phyloP scores from a whole-genome alignment of 2,888 invertebrate genomes.

The Sarcophaga subvicina region DNA sequence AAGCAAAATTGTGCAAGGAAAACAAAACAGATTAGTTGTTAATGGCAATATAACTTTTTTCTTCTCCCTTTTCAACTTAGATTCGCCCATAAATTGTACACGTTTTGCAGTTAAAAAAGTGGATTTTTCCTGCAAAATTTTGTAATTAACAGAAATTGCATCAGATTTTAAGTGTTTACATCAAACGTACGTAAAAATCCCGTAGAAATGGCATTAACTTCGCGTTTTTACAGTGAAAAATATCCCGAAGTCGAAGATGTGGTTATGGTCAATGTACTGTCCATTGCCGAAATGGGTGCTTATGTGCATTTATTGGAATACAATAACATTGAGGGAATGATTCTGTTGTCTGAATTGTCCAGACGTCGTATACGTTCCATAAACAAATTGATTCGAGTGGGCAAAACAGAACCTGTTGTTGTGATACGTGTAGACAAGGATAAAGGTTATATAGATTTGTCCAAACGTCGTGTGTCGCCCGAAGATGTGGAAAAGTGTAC shows the following conservation, averaged over 20 bases:
- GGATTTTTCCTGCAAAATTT: slow-evolving; percentile 55
- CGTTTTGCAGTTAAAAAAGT: slow-evolving; percentile 73
- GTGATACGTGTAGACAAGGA: slow-evolving; percentile 99
- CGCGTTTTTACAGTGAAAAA: slow-evolving; percentile 98
- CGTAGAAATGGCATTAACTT: slow-evolving; percentile 90
- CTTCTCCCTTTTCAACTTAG: slow-evolving; percentile 51
- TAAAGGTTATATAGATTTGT: slow-evolving; percentile 99
- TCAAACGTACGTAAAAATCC: slow-evolving; percentile 6
- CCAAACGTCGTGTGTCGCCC: slow-evolving; percentile 98
- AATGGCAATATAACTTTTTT: slow-evolving; percentile 60
- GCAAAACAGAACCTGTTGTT: slow-evolving; percentile 99
- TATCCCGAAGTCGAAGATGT: slow-evolving; percentile 99
- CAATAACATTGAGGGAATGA: slow-evolving; percentile 99
- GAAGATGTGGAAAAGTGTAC: slow-evolving; percentile 99
- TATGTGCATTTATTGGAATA: slow-evolving; percentile 99
- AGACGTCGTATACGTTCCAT: slow-evolving; percentile 99
- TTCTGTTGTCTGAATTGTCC: slow-evolving; percentile 97
- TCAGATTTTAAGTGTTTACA: slow-evolving; percentile 52
- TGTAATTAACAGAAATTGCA: slow-evolving; percentile 54
- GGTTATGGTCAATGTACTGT: slow-evolving; percentile 99
- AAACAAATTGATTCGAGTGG: slow-evolving; percentile 99
- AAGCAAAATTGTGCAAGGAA: too few relatives aligned
- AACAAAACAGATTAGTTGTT: too few relatives aligned
- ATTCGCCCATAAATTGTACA: slow-evolving; percentile 73
- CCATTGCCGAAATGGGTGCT: slow-evolving; percentile 99